Conservation (phyloP, 2,888 invertebrate genomes). For the Lepidocyrtoides sp. region DNA sequence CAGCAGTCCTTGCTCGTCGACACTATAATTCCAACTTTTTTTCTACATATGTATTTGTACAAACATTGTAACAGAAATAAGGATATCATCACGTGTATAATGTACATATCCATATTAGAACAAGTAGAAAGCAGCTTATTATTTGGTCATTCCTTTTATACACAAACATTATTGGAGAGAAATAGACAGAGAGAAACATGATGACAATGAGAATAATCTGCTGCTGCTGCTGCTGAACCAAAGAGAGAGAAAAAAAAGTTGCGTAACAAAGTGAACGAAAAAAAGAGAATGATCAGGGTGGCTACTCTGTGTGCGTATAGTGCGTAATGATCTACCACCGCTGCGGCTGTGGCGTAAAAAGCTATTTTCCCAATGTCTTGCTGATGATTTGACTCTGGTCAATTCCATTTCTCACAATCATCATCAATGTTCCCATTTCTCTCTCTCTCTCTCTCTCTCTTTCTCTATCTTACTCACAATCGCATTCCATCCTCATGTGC, state of each 20-base stretch:
- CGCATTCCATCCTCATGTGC: not conserved
- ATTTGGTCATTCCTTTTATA: constrained; percentile 79
- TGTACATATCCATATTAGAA: not conserved
- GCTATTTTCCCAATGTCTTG: not conserved
- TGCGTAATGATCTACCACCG: constrained; percentile 1
- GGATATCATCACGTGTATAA: not conserved
- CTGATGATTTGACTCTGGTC: not conserved
- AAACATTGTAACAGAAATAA: no score
- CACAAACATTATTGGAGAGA: constrained; percentile 34
- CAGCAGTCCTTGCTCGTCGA: constrained; percentile 38
- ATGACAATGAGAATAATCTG: constrained; percentile 69
- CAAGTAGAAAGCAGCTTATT: constrained; percentile 45
- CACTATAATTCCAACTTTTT: constrained; percentile 56
- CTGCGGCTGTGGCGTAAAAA: not conserved
- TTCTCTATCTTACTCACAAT: not conserved
- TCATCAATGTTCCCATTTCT: not conserved
- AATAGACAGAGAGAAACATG: constrained; percentile 43
- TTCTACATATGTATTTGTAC: not conserved
- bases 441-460: not conserved
- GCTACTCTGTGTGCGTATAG: not conserved
- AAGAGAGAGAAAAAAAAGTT: not conserved
- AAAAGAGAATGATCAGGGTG: not conserved
- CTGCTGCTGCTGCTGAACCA: not conserved
- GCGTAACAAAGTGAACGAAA: constrained; percentile 16
- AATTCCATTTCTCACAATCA: constrained; percentile 6